Percentiles rank a stretch among this genome's conserved stretches.
Conservation (phyloP, 2,113 vertebrate species). For the Indri indri region DNA sequence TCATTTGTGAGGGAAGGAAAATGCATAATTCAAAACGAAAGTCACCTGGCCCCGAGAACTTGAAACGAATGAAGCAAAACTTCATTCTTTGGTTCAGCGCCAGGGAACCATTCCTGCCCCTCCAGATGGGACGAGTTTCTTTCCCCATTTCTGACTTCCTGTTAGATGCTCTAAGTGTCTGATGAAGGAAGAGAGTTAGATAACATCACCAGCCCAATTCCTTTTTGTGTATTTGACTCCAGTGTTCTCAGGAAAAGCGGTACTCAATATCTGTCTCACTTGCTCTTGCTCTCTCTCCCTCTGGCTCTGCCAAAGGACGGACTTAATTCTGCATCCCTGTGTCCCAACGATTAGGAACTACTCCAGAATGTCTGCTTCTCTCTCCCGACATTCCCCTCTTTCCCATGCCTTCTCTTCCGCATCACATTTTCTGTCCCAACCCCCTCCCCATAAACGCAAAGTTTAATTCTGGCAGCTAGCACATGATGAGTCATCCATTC, state of each 20-base stretch:
- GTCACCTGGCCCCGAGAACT: constrained; percentile 48
- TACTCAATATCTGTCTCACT: not conserved
- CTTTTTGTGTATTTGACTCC: not conserved
- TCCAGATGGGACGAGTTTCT: not conserved
- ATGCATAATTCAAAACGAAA: constrained; percentile 53
- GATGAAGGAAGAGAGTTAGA: not conserved
- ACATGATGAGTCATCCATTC: not conserved
- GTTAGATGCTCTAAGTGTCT: not conserved
- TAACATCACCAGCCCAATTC: not conserved
- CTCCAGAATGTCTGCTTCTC: not conserved
- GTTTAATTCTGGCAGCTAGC: not conserved
- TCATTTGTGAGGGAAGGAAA: constrained; percentile 50
- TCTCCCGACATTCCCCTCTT: not conserved
- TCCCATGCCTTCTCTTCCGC: not conserved
- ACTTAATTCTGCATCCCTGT: not conserved
- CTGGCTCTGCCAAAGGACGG: not conserved
- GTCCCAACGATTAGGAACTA: not conserved
- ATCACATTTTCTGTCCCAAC: not conserved
- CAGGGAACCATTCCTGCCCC: not conserved
- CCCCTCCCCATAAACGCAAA: not conserved
- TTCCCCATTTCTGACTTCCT: not conserved
- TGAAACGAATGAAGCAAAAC: constrained; percentile 52
- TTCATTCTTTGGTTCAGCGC: not conserved
- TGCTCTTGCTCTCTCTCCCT: not conserved
- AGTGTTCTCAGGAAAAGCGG: not conserved